Percentiles rank a stretch among this genome's conserved stretches.
phyloP scores from a whole-genome alignment of 2,113 vertebrate genomes.

The Phoenicopterus ruber region DNA sequence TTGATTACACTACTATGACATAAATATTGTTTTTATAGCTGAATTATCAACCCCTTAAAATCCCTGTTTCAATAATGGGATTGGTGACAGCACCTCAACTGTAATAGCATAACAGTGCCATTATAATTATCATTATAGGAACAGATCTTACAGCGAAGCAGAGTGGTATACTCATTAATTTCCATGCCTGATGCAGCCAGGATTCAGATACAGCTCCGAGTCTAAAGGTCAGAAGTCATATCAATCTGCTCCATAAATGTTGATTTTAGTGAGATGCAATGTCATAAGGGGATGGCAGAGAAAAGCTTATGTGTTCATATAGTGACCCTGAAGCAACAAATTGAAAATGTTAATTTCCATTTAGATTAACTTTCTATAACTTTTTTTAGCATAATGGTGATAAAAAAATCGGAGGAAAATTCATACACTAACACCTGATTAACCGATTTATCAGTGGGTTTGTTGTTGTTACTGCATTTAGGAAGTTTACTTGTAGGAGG shows the following conservation, averaged over 20 bases:
- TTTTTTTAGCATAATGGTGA: conserved; percentile 50
- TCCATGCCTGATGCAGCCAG: conserved; percentile 5
- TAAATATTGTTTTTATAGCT: background rate
- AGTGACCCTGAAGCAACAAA: conserved; percentile 65
- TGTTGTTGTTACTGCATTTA: background rate
- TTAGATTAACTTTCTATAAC: conserved; percentile 54
- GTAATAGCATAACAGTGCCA: background rate
- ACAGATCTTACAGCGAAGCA: background rate
- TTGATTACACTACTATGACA: background rate
- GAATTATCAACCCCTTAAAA: conserved; percentile 35
- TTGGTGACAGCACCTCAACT: conserved; percentile 12
- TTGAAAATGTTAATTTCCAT: conserved; percentile 58
- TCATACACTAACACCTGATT: conserved; percentile 32
- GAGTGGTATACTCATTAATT: conserved; percentile 59
- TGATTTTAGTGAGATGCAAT: background rate
- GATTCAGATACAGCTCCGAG: conserved; percentile 41
- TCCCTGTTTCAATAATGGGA: conserved; percentile 22
- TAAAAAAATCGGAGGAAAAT: conserved; percentile 18
- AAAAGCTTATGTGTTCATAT: background rate
- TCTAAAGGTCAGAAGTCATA: conserved; percentile 58
- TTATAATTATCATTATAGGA: conserved; percentile 51
- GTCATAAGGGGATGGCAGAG: conserved; percentile 5
- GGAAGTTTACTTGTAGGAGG: background rate
- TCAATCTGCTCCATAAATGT: conserved; percentile 40
- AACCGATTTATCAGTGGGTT: background rate